Evolutionary conservation across 2,888 invertebrate genomes (phyloP), one percentile per base, ranked within the genome.

Genomic region (Himalopsyche japonica): DNA sequence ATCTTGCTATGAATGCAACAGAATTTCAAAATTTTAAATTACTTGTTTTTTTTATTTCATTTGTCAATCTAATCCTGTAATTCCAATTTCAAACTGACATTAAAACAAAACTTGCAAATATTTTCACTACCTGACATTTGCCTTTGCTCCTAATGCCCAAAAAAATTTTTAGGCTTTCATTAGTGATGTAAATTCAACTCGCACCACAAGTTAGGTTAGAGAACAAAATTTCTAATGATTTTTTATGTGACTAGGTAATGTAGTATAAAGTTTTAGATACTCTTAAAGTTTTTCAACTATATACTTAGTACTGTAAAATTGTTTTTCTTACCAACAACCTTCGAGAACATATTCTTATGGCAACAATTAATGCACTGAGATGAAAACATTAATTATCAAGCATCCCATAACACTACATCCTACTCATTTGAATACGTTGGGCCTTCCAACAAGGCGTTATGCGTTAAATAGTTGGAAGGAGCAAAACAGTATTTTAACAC

Each of bases 391-490:
- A 27, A 15, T 70, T 10, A 82, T 84, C 20, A 84, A 84, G n/a
- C 84, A 84, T 77, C 76, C 79, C 27, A 79, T 84, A 27, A 82
- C 76, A 30, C 82, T 82, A 20, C 77, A 82, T 3, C 79, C 84
- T 2, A 80, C 82, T 15, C 37, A 84, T 57, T 24, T 84, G 18
- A 84, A 84, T 34, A 8, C 48, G 8, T 43, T 84, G 76, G 82
- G 82, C 30, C 80, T 84, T 27, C 84, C 83, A 15, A 76, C 82
- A n/a, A 85, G 80, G 30, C 77, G 85, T 7, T 76, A 81, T 79
- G 85, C 85, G 10, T 37, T 85, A 12, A 70, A 70, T 47, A 85
- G 76, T 30, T 85, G 85, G 85, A 77, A 57, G 47, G 37, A 83
- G 30, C 81, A 49, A 48, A 85, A 81, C n/a, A 76, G 34, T 79